Conservation (phyloP, 2,888 invertebrate genomes). For the Trichogramma dendrolimi region DNA sequence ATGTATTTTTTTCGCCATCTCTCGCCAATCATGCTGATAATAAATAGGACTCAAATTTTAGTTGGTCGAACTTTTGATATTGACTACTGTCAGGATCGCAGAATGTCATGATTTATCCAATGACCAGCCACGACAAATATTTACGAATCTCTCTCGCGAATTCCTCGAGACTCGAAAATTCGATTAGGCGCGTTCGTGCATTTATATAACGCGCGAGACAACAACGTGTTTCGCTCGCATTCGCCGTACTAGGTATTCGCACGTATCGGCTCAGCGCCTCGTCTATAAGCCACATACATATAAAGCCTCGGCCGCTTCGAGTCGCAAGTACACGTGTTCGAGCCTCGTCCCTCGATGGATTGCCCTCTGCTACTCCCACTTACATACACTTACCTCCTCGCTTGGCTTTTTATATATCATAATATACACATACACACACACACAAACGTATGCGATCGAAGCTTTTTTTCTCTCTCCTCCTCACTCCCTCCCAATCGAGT, state of each 20-base stretch:
- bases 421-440: too few species aligned
- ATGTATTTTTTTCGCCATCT: too few species aligned
- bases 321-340: slow-evolving; percentile 26
- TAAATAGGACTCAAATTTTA: too few species aligned
- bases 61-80: too few species aligned
- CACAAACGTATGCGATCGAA: too few species aligned
- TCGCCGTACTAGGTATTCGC: slow-evolving; percentile 12
- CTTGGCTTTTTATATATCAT: too few species aligned
- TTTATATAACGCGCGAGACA: slow-evolving; percentile 4
- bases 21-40: too few species aligned
- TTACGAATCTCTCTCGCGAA: too few species aligned
- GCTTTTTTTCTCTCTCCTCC: slow-evolving; percentile 1
- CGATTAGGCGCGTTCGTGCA: background rate
- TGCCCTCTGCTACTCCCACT: background rate
- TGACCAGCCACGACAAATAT: too few species aligned
- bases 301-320: slow-evolving; percentile 11
- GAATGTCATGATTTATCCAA: too few species aligned
- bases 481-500: slow-evolving; percentile 6
- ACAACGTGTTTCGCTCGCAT: slow-evolving; percentile 35
- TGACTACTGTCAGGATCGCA: too few species aligned
- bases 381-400: background rate
- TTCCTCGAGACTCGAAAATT: too few species aligned
- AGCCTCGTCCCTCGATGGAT: slow-evolving; percentile 24
- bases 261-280: slow-evolving; percentile 7
- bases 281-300: slow-evolving; percentile 26